These are phyloP conservation scores for Parotia lawesii DNA, from an alignment of 2,113 vertebrate species.

Conservation along the genomic window DNA sequence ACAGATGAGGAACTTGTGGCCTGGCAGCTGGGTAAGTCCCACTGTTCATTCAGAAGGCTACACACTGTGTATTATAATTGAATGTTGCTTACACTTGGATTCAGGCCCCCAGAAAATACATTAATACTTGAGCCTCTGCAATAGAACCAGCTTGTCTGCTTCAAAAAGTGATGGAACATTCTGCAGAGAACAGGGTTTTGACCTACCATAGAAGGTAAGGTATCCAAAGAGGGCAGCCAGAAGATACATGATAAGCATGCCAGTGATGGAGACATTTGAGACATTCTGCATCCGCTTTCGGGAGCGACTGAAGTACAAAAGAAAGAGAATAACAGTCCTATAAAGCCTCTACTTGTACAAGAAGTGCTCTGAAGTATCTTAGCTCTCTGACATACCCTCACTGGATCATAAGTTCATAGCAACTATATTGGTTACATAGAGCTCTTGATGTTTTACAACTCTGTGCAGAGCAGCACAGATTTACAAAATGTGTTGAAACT, in stretches of 20 bases:
- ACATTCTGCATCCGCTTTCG: conserved; percentile 90
- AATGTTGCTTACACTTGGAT: background rate
- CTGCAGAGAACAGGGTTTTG: background rate
- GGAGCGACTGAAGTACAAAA: conserved; percentile 77
- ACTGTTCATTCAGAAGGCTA: background rate
- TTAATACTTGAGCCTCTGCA: background rate
- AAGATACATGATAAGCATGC: conserved; percentile 95
- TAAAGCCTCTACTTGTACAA: background rate
- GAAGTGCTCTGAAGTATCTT: background rate
- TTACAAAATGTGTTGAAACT: background rate
- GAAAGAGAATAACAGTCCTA: background rate
- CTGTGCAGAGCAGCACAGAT: background rate
- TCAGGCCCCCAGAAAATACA: background rate
- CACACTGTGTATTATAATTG: background rate
- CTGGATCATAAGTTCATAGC: background rate
- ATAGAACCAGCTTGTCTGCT: accelerated
- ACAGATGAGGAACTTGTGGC: background rate
- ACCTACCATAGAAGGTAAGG: conserved; percentile 91
- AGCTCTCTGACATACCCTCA: background rate
- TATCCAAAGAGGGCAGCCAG: conserved; percentile 93
- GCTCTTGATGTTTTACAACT: background rate
- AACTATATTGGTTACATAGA: background rate
- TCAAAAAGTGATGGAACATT: background rate
- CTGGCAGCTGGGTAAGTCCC: background rate
- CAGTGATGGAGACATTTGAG: conserved; percentile 91